Evolutionary conservation across 92 coral and sea anemone species (phyloP), one percentile per base, ranked within the genome.

Genomic region (Virgularia gustaviana): DNA sequence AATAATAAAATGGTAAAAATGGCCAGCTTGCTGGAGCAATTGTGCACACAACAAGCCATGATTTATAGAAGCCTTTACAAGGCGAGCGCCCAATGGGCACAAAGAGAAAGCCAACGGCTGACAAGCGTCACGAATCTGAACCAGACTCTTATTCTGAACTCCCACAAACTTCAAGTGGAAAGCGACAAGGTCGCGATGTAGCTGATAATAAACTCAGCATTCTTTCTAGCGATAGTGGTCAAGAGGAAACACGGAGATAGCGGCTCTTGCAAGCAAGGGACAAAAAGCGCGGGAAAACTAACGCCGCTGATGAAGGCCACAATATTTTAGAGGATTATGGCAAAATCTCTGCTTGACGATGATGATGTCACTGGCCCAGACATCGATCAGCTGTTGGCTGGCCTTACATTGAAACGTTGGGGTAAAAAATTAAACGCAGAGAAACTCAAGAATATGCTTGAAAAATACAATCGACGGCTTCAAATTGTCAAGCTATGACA

Each of bases 331-430:
- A 65, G 15, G 72, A 65, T 24, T 55, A n/a, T n/a, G n/a, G n/a
- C n/a, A n/a, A n/a, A n/a, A n/a, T n/a, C n/a, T n/a, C n/a, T n/a
- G n/a, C 51, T 43, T 1, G 51, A 43, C 20, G 72, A 71, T 1
- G 79, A 79, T 28, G 83, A 78, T 33, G 72, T 61, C 51, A 57
- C 73, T 34, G 65, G 73, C 79, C 52, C 41, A 12, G 31, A 71
- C 42, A 31, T 58, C 45, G 24, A 39, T n/a, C 35, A 41, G 33
- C 52, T 42, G 38, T 20, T 73, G 53, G 84, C 80, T 4, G 84
- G 49, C 36, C 57, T 79, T 36, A 64, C 84, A 11, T 33, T 2
- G 23, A 72, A 44, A 34, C 73, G 63, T 15, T 75, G 84, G 80
- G 65, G 73, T 32, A 63, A 53, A 49, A 71, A 72, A 43, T 37